Percentiles rank a stretch among this genome's conserved stretches.
Evolutionary conservation across 2,888 invertebrate species (phyloP).

Genomic region (Syrphus vitripennis): DNA sequence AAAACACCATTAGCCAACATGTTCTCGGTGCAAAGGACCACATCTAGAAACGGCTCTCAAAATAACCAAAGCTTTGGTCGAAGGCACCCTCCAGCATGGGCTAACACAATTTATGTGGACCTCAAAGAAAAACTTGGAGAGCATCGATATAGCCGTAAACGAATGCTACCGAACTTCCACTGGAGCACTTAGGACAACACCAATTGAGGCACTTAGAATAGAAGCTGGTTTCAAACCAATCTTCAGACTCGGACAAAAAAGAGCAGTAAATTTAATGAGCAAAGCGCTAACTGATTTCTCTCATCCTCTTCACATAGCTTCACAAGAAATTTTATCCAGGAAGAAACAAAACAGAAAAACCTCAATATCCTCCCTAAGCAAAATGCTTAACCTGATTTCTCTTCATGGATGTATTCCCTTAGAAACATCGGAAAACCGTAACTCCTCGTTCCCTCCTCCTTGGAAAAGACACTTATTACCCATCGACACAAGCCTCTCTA

Average conservation of each 20-base stretch:
- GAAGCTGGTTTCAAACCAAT: neutral
- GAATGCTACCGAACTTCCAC: neutral
- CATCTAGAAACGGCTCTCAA: neutral
- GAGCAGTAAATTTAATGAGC: neutral
- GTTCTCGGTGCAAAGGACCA: neutral
- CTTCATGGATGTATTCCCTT: neutral
- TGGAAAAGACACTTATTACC: no score
- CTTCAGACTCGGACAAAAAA: neutral
- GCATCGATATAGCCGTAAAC: neutral
- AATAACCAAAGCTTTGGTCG: neutral
- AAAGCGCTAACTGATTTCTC: neutral
- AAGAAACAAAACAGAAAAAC: neutral
- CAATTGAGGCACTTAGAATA: neutral
- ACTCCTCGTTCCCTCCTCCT: neutral
- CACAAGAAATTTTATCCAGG: neutral
- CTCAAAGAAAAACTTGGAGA: neutral
- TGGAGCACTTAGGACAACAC: neutral
- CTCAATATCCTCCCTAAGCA: neutral
- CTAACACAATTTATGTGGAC: neutral
- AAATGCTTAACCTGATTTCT: neutral
- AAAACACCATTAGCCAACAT: neutral
- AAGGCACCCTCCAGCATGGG: neutral
- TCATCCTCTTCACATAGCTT: neutral
- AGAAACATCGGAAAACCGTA: neutral
- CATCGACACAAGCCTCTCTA: no score